These are phyloP conservation scores for Borostomias antarcticus DNA, from an alignment of 2,797 vertebrate genomes.

Conservation along the genomic window DNA sequence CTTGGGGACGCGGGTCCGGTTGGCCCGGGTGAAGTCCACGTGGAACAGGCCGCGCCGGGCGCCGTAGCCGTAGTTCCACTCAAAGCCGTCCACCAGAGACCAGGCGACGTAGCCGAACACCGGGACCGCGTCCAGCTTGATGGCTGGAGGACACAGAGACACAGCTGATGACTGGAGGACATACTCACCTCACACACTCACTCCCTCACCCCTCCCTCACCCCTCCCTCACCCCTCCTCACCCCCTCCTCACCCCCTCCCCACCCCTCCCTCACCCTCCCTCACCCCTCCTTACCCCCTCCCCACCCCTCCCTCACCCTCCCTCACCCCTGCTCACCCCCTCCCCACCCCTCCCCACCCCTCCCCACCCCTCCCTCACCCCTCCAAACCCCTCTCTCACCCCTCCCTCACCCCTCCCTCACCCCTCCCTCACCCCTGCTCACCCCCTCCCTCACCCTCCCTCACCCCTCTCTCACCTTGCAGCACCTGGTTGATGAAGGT, in stretches of 20 bases:
- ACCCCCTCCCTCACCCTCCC: not conserved
- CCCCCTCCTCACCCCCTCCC: not conserved
- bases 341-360: no score
- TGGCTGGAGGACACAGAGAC: conserved; percentile 68
- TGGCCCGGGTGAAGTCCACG: conserved; percentile 81
- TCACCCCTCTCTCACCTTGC: conserved; percentile 80
- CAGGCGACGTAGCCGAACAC: conserved; percentile 93
- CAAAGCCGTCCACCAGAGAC: conserved; percentile 94
- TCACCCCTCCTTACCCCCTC: not conserved
- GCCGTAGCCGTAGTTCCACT: conserved; percentile 89
- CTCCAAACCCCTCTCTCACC: not conserved
- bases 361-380: not conserved
- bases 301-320: not conserved
- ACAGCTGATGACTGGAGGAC: not conserved
- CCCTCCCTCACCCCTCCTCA: not conserved
- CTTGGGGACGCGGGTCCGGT: conserved; percentile 84
- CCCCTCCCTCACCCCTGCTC: not conserved
- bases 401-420: not conserved
- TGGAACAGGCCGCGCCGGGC: conserved; percentile 90
- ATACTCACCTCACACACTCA: not conserved
- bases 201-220: not conserved
- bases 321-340: not conserved
- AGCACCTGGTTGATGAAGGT: conserved; percentile 91
- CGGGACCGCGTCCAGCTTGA: conserved; percentile 80
- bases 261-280: not conserved